Percentiles rank a stretch among this genome's conserved stretches.
phyloP scores from a whole-genome alignment of 1,140 invertebrate genomes.

The Conus betulinus region DNA sequence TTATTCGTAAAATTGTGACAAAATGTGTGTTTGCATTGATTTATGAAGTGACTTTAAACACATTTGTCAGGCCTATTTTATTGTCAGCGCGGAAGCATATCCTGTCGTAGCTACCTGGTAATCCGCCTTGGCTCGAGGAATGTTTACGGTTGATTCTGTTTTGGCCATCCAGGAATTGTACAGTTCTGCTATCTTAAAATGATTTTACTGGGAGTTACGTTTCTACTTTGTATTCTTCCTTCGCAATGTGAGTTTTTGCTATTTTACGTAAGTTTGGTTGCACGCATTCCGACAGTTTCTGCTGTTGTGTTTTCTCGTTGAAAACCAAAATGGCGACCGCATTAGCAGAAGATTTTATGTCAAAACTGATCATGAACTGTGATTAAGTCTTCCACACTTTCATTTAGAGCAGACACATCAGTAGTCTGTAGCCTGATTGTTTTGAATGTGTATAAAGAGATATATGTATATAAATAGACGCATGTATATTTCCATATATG shows the following conservation, averaged over 20 bases:
- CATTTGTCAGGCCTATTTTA: not conserved
- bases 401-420: no score
- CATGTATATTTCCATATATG: no score
- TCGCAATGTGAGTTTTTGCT: not conserved
- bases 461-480: no score
- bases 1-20: no score
- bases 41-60: not conserved
- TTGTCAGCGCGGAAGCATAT: not conserved
- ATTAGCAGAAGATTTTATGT: conserved; percentile 14
- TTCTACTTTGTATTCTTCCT: conserved; percentile 2
- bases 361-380: not conserved
- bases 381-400: no score
- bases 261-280: not conserved
- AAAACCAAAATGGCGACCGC: not conserved
- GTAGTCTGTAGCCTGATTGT: no score
- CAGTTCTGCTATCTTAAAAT: not conserved
- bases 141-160: not conserved
- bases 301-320: not conserved
- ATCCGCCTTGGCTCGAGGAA: not conserved
- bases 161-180: not conserved
- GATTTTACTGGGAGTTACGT: not conserved
- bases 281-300: not conserved
- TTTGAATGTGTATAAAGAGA: no score
- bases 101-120: not conserved
- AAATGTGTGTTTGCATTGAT: no score